These are phyloP conservation scores for Scaptomyza cyrtandrae DNA, from an alignment of 2,888 invertebrate species.

Conservation along the genomic window DNA sequence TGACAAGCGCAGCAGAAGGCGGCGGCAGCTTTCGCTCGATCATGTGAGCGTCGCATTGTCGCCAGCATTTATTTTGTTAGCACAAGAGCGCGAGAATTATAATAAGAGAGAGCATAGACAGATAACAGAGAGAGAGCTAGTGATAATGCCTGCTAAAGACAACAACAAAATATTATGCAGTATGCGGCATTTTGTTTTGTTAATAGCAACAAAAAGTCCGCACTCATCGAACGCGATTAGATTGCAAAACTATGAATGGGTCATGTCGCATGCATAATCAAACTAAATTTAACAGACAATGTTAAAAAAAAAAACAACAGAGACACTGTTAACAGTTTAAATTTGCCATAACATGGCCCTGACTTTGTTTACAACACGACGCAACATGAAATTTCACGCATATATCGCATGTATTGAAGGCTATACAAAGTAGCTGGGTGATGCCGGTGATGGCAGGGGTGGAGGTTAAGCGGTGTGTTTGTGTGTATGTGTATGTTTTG, in stretches of 20 bases:
- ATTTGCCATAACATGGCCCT: slow-evolving; percentile 44
- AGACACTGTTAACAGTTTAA: slow-evolving; percentile 9
- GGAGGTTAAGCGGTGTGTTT: background rate
- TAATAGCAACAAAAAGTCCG: slow-evolving; percentile 8
- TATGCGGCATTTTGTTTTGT: slow-evolving; percentile 36
- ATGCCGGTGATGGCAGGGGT: background rate
- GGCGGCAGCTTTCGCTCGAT: slow-evolving; percentile 42
- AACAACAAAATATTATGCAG: slow-evolving; percentile 33
- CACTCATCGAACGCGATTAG: slow-evolving; percentile 53
- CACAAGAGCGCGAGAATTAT: slow-evolving; percentile 24
- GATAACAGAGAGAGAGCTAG: slow-evolving; percentile 8
- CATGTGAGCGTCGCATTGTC: slow-evolving; percentile 68
- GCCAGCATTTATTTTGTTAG: slow-evolving; percentile 53
- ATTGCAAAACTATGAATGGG: slow-evolving; percentile 69
- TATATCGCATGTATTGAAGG: slow-evolving; percentile 23
- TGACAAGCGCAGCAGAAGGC: slow-evolving; percentile 22
- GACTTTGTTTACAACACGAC: slow-evolving; percentile 69
- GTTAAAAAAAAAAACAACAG: background rate
- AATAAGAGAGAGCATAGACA: slow-evolving; percentile 8
- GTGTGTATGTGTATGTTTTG: background rate
- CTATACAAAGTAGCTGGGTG: background rate
- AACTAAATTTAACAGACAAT: slow-evolving; percentile 10
- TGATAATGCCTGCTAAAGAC: slow-evolving; percentile 16
- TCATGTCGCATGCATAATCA: slow-evolving; percentile 33
- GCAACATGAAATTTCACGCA: slow-evolving; percentile 26